Conservation (phyloP, 2,797 vertebrate genomes). For the Glyptemys insculpta region DNA sequence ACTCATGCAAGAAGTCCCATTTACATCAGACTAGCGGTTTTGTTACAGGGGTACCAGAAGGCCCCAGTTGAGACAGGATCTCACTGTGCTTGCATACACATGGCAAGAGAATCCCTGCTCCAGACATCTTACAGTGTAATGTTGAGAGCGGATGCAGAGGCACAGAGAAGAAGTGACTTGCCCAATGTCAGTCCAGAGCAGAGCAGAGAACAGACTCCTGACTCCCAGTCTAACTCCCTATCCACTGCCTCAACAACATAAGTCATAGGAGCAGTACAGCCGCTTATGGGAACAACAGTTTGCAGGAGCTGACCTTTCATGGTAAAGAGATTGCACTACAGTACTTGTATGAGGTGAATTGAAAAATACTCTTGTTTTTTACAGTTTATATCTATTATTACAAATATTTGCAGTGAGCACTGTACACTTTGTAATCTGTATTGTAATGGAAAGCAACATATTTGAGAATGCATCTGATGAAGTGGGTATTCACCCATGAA, state of each 20-base stretch:
- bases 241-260: background rate
- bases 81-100: background rate
- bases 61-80: background rate
- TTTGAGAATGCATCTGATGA: no score
- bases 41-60: fast-evolving
- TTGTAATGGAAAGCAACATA: no score
- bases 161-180: background rate
- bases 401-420: no score
- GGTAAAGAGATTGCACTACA: no score
- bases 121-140: background rate
- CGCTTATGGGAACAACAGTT: background rate
- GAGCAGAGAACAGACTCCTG: background rate
- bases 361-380: no score
- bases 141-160: background rate
- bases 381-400: no score
- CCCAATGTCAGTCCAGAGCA: background rate
- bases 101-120: background rate
- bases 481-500: no score
- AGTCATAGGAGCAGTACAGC: no score
- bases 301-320: background rate
- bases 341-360: no score
- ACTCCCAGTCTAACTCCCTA: background rate
- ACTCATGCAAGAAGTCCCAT: background rate
- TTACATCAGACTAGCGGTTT: background rate
- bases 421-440: no score